These are phyloP conservation scores for Eudyptes chrysolophus DNA, from an alignment of 2,113 vertebrate genomes.

Conservation along the genomic window DNA sequence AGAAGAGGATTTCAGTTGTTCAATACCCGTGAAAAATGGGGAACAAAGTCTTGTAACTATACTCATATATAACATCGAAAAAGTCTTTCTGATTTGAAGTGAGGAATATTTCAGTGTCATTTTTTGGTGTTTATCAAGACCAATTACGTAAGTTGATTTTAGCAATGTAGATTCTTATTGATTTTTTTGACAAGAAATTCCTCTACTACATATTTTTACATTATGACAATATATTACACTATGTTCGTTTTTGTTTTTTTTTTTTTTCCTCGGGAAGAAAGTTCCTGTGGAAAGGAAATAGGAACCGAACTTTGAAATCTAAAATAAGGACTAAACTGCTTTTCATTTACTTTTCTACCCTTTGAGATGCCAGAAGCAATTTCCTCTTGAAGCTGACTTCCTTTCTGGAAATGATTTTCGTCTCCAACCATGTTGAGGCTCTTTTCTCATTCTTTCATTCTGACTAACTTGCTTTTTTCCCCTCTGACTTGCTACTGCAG, in stretches of 20 bases:
- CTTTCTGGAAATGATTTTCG: constrained; percentile 79
- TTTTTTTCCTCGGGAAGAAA: neutral
- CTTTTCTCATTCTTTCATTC: constrained; percentile 58
- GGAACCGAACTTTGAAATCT: constrained; percentile 34
- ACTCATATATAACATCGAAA: neutral
- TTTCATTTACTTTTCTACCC: constrained; percentile 63
- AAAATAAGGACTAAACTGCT: constrained; percentile 55
- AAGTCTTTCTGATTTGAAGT: neutral
- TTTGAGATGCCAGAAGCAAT: constrained; percentile 74
- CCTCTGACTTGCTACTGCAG: neutral
- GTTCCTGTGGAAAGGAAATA: constrained; percentile 51
- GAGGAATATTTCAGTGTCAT: neutral
- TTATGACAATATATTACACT: neutral
- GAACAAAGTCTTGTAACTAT: neutral
- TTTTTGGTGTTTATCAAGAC: neutral
- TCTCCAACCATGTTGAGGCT: constrained; percentile 70
- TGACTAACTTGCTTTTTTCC: constrained; percentile 29
- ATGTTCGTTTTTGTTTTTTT: neutral
- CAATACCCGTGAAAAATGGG: neutral
- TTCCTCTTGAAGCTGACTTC: constrained; percentile 76
- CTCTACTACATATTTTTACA: neutral
- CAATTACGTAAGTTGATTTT: neutral
- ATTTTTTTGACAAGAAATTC: neutral
- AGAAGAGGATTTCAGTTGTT: neutral
- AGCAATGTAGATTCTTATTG: neutral